Evolutionary conservation across 2,888 invertebrate species (phyloP).

Genomic region (Nomada ferruginata): DNA sequence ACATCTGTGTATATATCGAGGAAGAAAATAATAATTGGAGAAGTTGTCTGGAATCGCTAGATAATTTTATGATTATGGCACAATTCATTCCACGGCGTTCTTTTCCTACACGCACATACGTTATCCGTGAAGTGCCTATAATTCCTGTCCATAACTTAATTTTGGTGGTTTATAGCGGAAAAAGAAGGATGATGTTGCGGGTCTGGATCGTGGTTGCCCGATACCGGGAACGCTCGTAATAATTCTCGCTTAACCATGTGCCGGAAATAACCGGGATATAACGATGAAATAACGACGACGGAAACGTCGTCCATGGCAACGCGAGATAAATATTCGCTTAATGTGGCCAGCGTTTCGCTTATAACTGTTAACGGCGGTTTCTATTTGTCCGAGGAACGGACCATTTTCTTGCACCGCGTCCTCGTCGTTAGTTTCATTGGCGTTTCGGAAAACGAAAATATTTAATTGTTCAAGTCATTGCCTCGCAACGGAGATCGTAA

Average conservation of each 20-base stretch:
- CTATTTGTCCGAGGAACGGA: not conserved
- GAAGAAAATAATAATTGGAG: too few species aligned
- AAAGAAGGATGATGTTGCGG: slow-evolving; percentile 51
- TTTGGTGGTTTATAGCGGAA: slow-evolving; percentile 47
- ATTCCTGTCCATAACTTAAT: slow-evolving; percentile 54
- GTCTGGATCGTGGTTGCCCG: slow-evolving; percentile 27
- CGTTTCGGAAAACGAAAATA: not conserved
- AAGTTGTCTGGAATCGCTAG: too few species aligned
- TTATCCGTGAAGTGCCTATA: slow-evolving; percentile 57
- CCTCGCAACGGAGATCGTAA: not conserved
- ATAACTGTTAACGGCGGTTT: slow-evolving; percentile 41
- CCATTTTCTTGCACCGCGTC: slow-evolving; percentile 21
- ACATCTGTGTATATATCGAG: too few species aligned
- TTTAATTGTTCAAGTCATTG: not conserved
- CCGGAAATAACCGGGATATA: slow-evolving; percentile 76
- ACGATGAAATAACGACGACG: slow-evolving; percentile 79
- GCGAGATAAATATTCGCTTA: slow-evolving; percentile 65
- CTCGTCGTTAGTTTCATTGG: not conserved
- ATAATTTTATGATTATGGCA: slow-evolving; percentile 8
- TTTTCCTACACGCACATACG: slow-evolving; percentile 27
- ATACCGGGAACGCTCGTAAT: slow-evolving; percentile 68
- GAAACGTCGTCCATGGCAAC: slow-evolving; percentile 59
- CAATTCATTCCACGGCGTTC: slow-evolving; percentile 7
- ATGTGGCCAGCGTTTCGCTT: slow-evolving; percentile 45
- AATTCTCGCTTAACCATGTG: slow-evolving; percentile 76